Evolutionary conservation across 2,888 invertebrate species (phyloP).

Genomic region (Nephrotoma guestfalica): DNA sequence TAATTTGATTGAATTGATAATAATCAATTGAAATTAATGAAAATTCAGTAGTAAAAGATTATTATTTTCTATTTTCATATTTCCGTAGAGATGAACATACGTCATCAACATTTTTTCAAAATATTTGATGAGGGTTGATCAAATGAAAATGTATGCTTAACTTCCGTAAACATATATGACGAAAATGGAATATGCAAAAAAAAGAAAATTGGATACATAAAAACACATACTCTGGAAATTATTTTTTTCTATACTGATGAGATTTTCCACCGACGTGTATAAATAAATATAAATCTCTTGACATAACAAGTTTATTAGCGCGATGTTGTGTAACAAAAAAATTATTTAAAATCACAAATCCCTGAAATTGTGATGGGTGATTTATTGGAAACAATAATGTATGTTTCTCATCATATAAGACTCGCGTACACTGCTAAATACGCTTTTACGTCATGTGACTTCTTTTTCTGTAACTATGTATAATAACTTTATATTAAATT

Average conservation of each 20-base stretch:
- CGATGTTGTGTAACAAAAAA: not conserved
- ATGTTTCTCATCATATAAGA: not conserved
- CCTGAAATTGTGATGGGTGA: not conserved
- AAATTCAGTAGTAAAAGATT: not conserved
- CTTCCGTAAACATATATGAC: not conserved
- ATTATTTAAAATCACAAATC: not conserved
- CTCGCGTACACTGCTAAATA: not conserved
- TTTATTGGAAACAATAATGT: not conserved
- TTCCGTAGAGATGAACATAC: not conserved
- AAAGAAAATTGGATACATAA: not conserved
- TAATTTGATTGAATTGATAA: not conserved
- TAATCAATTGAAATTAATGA: not conserved
- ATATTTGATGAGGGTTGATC: not conserved
- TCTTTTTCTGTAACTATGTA: not conserved
- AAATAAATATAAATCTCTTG: not conserved
- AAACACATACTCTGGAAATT: not conserved
- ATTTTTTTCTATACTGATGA: not conserved
- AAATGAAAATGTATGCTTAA: not conserved
- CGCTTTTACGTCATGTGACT: not conserved
- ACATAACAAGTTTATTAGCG: not conserved
- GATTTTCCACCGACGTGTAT: not conserved
- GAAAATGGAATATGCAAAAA: not conserved
- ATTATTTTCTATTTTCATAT: not conserved
- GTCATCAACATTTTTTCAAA: not conserved
- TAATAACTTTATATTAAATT: not conserved